Percentiles rank a stretch among this genome's conserved stretches.
phyloP scores from a whole-genome alignment of 1,140 invertebrate species.

The Choristoneura fumiferana region DNA sequence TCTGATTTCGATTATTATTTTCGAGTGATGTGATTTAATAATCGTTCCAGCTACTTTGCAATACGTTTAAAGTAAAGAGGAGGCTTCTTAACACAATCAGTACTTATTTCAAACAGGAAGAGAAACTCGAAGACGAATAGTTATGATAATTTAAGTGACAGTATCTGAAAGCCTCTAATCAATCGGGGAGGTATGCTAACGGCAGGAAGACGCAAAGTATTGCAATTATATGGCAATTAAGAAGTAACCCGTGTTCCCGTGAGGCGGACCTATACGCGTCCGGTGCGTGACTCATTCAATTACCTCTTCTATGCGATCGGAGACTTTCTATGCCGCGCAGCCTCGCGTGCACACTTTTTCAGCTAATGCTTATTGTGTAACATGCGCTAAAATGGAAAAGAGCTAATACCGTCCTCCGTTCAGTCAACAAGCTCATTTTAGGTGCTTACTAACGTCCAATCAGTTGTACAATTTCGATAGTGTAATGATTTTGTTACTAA shows the following conservation, averaged over 20 bases:
- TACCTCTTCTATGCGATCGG: slow-evolving; percentile 24
- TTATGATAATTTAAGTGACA: slow-evolving; percentile 24
- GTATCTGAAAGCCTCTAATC: slow-evolving; percentile 28
- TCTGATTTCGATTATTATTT: no score
- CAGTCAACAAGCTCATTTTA: slow-evolving; percentile 9
- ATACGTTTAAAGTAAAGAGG: no score
- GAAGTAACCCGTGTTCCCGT: slow-evolving; percentile 38
- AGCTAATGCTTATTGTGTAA: slow-evolving; percentile 52
- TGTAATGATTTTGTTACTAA: no score
- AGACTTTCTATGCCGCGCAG: slow-evolving; percentile 53
- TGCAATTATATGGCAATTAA: slow-evolving; percentile 51
- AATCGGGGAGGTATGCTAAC: slow-evolving; percentile 24
- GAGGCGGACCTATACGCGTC: slow-evolving; percentile 25
- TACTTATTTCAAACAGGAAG: slow-evolving; percentile 16
- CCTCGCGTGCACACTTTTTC: slow-evolving; percentile 39
- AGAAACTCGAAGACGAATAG: slow-evolving; percentile 21
- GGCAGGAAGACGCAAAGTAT: slow-evolving; percentile 32
- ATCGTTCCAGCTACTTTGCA: no score
- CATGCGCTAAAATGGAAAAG: slow-evolving; percentile 64
- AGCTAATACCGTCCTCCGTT: slow-evolving; percentile 31
- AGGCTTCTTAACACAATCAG: no score
- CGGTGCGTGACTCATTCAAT: slow-evolving; percentile 48
- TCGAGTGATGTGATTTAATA: no score
- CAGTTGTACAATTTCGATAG: neutral
- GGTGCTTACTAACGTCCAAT: neutral